Base-by-base conservation (phyloP, 2,797 vertebrate species). In the Anguilla obscura region DNA sequence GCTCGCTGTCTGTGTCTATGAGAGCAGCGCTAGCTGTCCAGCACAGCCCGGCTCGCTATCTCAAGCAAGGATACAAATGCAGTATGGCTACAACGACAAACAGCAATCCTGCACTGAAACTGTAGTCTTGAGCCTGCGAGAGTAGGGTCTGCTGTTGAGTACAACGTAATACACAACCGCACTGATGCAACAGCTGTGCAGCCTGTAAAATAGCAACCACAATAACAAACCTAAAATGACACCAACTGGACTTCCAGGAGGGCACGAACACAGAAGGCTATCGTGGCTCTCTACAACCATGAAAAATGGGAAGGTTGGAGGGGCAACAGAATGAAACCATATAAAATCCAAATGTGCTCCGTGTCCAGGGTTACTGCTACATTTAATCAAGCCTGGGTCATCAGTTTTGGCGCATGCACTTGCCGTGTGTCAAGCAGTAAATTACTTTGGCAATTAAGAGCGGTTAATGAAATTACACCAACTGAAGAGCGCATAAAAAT, bases 341-440 rank as follows among this genome's bases (percentile, higher is more conserved):
- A 88, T 89, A 90, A 90, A 91, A 92, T 90, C 90, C 87, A 12
- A 82, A 50, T 82, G 18, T 91, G 88, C 88, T 87, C 54, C 85
- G 88, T 86, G 89, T 87, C 87, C 90, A 24, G 88, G 88, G 89
- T 90, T 80, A 85, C 85, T 89, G 89, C 69, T 83, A 90, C 85
- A 83, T 88, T 88, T 92, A 91, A 92, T 92, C 88, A 89, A 90
- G 89, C 86, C 89, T 90, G 90, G 91, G 92, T 91, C 88, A 90
- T 85, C 89, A 84, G 87, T 80, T 74, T 50, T 74, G 88, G 79
- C 84, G 86, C 88, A 54, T 79, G 88, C 90, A 88, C 85, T 91
- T 90, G 85, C 85, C 90, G 90, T 54, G 50, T 87, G 85, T 88
- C 83, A 91, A 83, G 63, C 88, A 71, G 52, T 85, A 74, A 88